phyloP scores from a whole-genome alignment of 2,797 vertebrate species.

The Euthynnus affinis region DNA sequence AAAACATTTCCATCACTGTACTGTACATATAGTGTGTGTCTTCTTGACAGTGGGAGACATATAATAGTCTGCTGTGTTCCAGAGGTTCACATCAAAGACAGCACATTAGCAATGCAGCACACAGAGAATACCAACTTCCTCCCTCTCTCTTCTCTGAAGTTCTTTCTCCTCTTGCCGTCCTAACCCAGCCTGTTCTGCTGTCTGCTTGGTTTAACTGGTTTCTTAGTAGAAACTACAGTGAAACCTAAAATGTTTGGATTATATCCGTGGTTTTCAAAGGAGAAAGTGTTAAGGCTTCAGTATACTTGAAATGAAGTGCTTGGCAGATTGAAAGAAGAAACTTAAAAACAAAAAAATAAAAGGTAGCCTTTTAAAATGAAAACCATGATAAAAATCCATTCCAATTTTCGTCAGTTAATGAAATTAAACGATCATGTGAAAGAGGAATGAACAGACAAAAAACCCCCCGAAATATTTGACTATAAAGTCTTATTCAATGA shows the following conservation, averaged over 20 bases:
- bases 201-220: background rate
- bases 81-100: constrained; percentile 57
- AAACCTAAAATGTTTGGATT: background rate
- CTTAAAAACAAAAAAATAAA: too few relatives aligned
- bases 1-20: constrained; percentile 1
- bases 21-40: background rate
- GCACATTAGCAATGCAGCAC: constrained; percentile 47
- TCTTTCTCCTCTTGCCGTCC: background rate
- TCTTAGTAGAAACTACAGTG: background rate
- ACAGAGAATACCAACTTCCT: constrained; percentile 26
- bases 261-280: background rate
- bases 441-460: too few relatives aligned
- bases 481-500: too few relatives aligned
- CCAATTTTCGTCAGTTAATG: too few relatives aligned
- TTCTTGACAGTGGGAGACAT: constrained; percentile 4
- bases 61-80: constrained; percentile 25
- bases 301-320: background rate
- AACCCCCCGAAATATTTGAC: too few relatives aligned
- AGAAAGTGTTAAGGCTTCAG: background rate
- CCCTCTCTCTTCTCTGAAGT: constrained; percentile 6
- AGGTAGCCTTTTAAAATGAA: too few relatives aligned
- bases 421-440: too few relatives aligned
- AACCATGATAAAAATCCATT: too few relatives aligned
- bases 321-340: too few relatives aligned
- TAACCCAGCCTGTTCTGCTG: background rate